These are phyloP conservation scores for Telenomus remus DNA, from an alignment of 1,140 invertebrate species.

Conservation along the genomic window DNA sequence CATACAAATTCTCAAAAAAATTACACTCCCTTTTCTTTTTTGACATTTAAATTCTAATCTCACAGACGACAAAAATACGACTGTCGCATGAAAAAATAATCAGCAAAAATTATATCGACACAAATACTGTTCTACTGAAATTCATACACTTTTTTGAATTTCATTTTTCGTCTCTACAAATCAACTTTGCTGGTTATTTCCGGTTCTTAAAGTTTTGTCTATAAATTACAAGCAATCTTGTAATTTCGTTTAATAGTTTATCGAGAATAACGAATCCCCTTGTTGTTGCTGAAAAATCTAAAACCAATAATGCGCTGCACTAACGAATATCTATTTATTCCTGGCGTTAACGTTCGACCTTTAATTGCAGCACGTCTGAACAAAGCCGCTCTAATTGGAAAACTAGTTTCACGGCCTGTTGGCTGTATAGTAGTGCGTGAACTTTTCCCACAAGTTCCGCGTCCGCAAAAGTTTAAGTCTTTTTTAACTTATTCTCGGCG, in stretches of 20 bases:
- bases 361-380: conserved; percentile 11
- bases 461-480: conserved; percentile 11
- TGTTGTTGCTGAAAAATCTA: neutral
- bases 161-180: neutral
- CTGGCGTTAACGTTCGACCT: conserved; percentile 15
- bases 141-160: neutral
- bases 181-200: no score
- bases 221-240: conserved; percentile 14
- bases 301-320: neutral
- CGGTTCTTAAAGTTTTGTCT: no score
- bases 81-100: no score
- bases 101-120: no score
- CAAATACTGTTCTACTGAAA: no score
- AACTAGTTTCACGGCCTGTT: conserved; percentile 27
- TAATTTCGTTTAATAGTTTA: no score
- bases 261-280: conserved; percentile 4
- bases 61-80: no score
- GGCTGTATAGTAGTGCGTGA: conserved; percentile 4
- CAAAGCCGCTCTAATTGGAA: conserved; percentile 29
- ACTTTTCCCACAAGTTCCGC: conserved; percentile 23
- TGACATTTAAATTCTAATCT: no score
- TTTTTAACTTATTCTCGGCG: conserved; percentile 20
- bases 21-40: no score
- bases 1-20: no score
- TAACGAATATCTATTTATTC: conserved; percentile 1